Evolutionary conservation across 2,113 vertebrate genomes (phyloP).

Genomic region (Smithornis capensis): DNA sequence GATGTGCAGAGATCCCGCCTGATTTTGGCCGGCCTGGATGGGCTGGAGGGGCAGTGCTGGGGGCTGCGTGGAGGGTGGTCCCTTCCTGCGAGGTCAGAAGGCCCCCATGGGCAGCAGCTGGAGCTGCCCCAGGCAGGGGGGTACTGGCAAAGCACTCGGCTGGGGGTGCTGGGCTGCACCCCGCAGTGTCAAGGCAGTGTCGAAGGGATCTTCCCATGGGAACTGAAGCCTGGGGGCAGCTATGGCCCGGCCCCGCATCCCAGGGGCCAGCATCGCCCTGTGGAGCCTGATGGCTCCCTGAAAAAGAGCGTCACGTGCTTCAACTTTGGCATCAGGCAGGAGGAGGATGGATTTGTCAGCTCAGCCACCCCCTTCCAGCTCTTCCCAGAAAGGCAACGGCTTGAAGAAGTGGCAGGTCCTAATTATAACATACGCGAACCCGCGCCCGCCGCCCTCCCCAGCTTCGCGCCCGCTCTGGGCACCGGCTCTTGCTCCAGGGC

Average conservation of each 20-base stretch:
- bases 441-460: neutral
- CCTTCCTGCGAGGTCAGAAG: neutral
- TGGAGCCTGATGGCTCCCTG: neutral
- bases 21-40: neutral
- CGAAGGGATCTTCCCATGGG: neutral
- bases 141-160: neutral
- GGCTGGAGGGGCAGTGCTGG: neutral
- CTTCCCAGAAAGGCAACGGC: slow-evolving; percentile 52
- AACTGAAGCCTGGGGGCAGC: neutral
- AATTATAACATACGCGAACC: slow-evolving; percentile 15
- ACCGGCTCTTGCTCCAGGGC: neutral
- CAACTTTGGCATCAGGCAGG: slow-evolving; percentile 56
- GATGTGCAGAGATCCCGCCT: neutral
- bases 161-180: neutral
- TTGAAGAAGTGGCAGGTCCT: slow-evolving; percentile 50
- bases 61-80: rapidly evolving
- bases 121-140: neutral
- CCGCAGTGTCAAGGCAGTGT: rapidly evolving
- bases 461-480: neutral
- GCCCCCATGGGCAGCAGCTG: rapidly evolving
- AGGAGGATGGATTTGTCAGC: slow-evolving; percentile 63
- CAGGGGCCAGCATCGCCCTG: neutral
- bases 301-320: slow-evolving; percentile 42
- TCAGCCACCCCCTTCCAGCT: slow-evolving; percentile 63
- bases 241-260: rapidly evolving